These are phyloP conservation scores for Megaptera novaeangliae DNA, from an alignment of 2,113 vertebrate species.

Conservation along the genomic window DNA sequence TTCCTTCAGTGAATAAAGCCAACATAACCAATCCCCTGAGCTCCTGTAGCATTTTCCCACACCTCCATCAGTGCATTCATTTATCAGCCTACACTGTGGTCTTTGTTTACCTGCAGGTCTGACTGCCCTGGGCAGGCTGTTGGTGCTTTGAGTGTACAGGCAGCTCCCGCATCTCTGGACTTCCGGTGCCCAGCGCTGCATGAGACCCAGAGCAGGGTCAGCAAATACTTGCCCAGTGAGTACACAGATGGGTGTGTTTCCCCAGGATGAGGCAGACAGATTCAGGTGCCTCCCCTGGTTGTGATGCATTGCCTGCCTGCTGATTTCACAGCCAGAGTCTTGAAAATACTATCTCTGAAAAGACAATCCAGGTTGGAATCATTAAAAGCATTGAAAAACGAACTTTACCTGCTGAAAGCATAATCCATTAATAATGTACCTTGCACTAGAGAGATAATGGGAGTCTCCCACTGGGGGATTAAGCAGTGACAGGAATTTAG, in stretches of 20 bases:
- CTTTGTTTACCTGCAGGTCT: background rate
- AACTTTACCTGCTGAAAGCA: slow-evolving; percentile 79
- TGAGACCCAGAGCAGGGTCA: background rate
- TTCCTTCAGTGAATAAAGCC: background rate
- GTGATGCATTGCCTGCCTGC: slow-evolving; percentile 34
- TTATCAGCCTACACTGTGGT: background rate
- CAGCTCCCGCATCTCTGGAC: background rate
- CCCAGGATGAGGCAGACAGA: background rate
- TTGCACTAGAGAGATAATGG: slow-evolving; percentile 77
- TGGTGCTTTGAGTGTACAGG: fast-evolving
- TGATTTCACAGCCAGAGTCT: slow-evolving; percentile 46
- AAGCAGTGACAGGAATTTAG: slow-evolving; percentile 72
- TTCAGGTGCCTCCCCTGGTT: background rate
- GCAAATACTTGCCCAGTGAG: background rate
- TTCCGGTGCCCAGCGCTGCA: background rate
- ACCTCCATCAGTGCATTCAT: background rate
- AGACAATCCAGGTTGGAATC: slow-evolving; percentile 76
- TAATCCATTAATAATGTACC: slow-evolving; percentile 80
- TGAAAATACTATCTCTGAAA: slow-evolving; percentile 72
- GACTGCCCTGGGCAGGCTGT: background rate
- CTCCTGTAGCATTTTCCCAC: background rate
- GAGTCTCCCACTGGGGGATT: slow-evolving; percentile 69
- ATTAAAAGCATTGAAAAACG: slow-evolving; percentile 80
- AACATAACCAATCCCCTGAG: background rate
- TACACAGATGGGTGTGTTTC: background rate